Conservation (phyloP, 2,888 invertebrate species). For the Drosophila cracens region DNA sequence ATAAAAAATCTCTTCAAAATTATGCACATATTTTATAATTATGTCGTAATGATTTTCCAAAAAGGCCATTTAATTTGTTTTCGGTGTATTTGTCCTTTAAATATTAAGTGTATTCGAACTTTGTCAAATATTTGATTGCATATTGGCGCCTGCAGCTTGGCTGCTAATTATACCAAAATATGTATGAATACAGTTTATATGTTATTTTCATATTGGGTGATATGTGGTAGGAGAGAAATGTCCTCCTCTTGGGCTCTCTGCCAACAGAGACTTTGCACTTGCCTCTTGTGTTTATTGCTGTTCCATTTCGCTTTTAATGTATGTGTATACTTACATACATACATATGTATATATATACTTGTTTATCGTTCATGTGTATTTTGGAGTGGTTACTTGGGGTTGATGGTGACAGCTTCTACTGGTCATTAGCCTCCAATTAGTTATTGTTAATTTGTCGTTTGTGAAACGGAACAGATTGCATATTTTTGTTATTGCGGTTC, state of each 20-base stretch:
- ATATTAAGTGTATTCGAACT: not conserved
- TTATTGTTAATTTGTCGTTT: slow-evolving; percentile 76
- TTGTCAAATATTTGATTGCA: slow-evolving; percentile 24
- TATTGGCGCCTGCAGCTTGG: slow-evolving; percentile 43
- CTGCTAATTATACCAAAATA: slow-evolving; percentile 67
- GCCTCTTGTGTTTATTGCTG: slow-evolving; percentile 26
- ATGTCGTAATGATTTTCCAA: not conserved
- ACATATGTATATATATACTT: not conserved
- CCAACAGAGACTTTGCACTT: slow-evolving; percentile 45
- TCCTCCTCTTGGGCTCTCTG: slow-evolving; percentile 42
- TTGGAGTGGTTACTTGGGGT: slow-evolving; percentile 16
- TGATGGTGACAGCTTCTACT: slow-evolving; percentile 44
- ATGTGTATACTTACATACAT: not conserved
- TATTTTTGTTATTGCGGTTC: slow-evolving; percentile 17
- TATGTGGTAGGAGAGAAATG: slow-evolving; percentile 13
- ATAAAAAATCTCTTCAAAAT: not conserved
- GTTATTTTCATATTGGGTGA: slow-evolving; percentile 47
- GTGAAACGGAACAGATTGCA: slow-evolving; percentile 25
- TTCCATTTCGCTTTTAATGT: slow-evolving; percentile 1
- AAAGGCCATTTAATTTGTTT: not conserved
- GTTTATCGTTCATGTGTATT: slow-evolving; percentile 15
- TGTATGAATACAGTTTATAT: slow-evolving; percentile 18
- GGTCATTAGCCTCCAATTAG: slow-evolving; percentile 72
- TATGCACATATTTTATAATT: not conserved
- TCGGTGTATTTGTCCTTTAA: not conserved